Evolutionary conservation across 2,888 invertebrate species (phyloP), one percentile per base, ranked within the genome.

Genomic region (Volucella inanis): DNA sequence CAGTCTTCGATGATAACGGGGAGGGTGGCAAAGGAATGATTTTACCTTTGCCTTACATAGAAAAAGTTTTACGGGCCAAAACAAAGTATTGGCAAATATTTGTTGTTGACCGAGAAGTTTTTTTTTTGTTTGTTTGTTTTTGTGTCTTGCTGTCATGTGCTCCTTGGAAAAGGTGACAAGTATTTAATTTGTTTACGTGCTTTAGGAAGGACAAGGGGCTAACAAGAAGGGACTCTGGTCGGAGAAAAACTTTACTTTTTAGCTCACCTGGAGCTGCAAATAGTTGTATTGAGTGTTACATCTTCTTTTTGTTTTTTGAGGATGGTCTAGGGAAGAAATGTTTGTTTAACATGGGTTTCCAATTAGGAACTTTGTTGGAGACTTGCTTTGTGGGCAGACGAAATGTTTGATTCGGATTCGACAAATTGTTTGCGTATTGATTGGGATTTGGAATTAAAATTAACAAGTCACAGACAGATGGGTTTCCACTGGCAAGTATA

Each of bases 181-280:
- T 83, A 88, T 88, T 88, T 88, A 88, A 88, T 88, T 88, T 87
- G 87, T 88, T 88, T 88, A 88, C 87, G 87, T 78, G 70, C 79
- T 59, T 68, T 62, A 57, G 59, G 71, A 68, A 70, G 72, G 41
- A 55, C 47, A 47, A 47, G 61, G 52, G 52, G 47, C 55, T 43
- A 15, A 10, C n/a, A 14, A 10, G 22, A 22, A 14, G n/a, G 45
- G 70, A 67, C 15, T 54, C 47, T 47, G 50, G 68, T 80, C 85
- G 31, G 18, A 18, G 8, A 22, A n/a, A 68, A 59, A 71, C 15
- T 80, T 74, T 70, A 3, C 52, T 68, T 57, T 52, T 74, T 45
- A 52, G 45, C 22, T 43, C 62, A 71, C 62, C 85, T 80, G 49
- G 45, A 65, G 65, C 62, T 31, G 31, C 55, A 52, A 72, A 55